These are phyloP conservation scores for Eilema depressum DNA, from an alignment of 2,888 invertebrate genomes.

Conservation along the genomic window DNA sequence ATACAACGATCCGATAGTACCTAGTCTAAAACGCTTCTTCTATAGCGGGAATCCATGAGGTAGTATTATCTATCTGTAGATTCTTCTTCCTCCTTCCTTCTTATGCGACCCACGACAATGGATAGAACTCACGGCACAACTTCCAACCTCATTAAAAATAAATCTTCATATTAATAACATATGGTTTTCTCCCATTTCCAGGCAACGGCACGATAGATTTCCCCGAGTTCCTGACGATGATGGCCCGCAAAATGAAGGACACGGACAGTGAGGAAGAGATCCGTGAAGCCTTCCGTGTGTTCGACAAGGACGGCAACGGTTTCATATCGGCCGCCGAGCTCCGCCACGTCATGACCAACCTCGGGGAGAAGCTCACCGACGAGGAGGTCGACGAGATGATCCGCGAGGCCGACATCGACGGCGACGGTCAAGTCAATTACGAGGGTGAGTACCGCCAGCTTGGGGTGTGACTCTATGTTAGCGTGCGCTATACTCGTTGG, in stretches of 20 bases:
- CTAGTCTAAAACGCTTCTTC: no score
- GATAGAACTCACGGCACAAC: neutral
- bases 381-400: constrained; percentile 99
- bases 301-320: constrained; percentile 99
- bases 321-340: constrained; percentile 99
- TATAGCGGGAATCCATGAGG: no score
- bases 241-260: constrained; percentile 99
- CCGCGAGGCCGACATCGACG: constrained; percentile 99
- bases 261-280: constrained; percentile 99
- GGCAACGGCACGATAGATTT: constrained; percentile 99
- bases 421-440: constrained; percentile 99
- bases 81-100: no score
- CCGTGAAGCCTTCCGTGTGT: constrained; percentile 99
- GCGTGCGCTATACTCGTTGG: neutral
- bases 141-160: neutral
- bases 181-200: constrained; percentile 73
- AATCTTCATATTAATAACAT: constrained; percentile 20
- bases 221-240: constrained; percentile 99
- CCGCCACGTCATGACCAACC: constrained; percentile 99
- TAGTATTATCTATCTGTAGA: no score
- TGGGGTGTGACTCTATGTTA: constrained; percentile 12
- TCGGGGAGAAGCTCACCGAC: constrained; percentile 99
- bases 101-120: neutral
- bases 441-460: constrained; percentile 89
- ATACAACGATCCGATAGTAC: no score